Evolutionary conservation across 1,140 invertebrate species (phyloP).

Genomic region (Diorhabda carinulata): DNA sequence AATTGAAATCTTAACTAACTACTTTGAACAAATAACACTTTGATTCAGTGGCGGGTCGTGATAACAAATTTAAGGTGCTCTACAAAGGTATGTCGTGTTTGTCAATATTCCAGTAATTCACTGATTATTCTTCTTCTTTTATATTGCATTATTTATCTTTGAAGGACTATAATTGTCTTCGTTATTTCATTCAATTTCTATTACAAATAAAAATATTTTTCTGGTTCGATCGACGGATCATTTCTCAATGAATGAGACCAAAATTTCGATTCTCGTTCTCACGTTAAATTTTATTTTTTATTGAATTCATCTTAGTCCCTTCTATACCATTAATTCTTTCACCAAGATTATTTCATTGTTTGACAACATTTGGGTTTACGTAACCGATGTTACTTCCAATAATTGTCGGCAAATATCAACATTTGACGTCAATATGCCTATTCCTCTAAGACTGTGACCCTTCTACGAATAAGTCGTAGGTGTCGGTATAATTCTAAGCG

Average conservation of each 20-base stretch:
- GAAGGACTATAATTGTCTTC: not conserved
- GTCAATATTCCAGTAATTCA: not conserved
- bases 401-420: constrained; percentile 23
- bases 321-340: constrained; percentile 1
- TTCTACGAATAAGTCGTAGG: constrained; percentile 10
- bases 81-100: not conserved
- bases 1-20: no score
- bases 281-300: constrained; percentile 4
- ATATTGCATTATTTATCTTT: not conserved
- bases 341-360: constrained; percentile 17
- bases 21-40: no score
- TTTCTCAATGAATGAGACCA: not conserved
- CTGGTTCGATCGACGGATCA: not conserved
- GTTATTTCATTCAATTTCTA: not conserved
- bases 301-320: not conserved
- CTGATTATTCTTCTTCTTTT: not conserved
- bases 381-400: constrained; percentile 6
- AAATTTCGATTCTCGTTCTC: constrained; percentile 5
- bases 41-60: no score
- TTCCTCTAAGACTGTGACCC: constrained; percentile 18
- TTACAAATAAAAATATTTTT: not conserved
- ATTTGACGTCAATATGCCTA: constrained; percentile 3
- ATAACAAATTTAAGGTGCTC: no score
- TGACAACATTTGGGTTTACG: constrained; percentile 20
- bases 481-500: constrained; percentile 21